These are phyloP conservation scores for Tiphia femorata DNA, from an alignment of 2,888 invertebrate species.

Conservation along the genomic window DNA sequence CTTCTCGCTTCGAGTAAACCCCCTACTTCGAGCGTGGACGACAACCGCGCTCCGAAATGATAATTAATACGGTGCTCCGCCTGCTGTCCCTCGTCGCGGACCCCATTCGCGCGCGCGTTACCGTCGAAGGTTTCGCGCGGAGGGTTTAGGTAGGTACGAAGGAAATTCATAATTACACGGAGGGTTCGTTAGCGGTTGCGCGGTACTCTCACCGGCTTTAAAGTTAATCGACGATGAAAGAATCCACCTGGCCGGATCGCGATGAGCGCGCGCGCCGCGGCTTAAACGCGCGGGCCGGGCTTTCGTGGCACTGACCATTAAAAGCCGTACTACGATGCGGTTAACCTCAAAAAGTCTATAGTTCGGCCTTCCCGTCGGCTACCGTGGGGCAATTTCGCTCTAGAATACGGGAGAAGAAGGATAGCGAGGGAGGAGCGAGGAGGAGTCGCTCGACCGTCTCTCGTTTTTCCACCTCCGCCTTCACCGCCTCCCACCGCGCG, in stretches of 20 bases:
- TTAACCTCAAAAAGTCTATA: slow-evolving; percentile 49
- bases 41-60: too few relatives aligned
- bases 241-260: slow-evolving; percentile 33
- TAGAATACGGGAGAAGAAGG: slow-evolving; percentile 35
- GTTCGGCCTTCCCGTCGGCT: slow-evolving; percentile 44
- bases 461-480: too few relatives aligned
- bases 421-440: slow-evolving; percentile 35
- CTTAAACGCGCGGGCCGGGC: slow-evolving; percentile 46
- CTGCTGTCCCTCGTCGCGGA: too few relatives aligned
- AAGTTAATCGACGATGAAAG: slow-evolving; percentile 49
- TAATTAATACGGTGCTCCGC: too few relatives aligned
- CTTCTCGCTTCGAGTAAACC: too few relatives aligned
- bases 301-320: slow-evolving; percentile 54
- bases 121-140: not conserved
- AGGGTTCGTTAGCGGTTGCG: slow-evolving; percentile 38
- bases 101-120: too few relatives aligned
- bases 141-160: slow-evolving; percentile 6
- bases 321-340: slow-evolving; percentile 47
- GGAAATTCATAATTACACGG: slow-evolving; percentile 34
- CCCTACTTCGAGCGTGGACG: too few relatives aligned
- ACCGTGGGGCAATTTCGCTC: slow-evolving; percentile 43
- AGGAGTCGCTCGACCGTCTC: slow-evolving; percentile 30
- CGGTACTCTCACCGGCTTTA: slow-evolving; percentile 21
- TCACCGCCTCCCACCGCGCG: too few relatives aligned
- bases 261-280: slow-evolving; percentile 34